Base-by-base conservation (phyloP, 2,113 vertebrate genomes). In the Otolemur garnettii region DNA sequence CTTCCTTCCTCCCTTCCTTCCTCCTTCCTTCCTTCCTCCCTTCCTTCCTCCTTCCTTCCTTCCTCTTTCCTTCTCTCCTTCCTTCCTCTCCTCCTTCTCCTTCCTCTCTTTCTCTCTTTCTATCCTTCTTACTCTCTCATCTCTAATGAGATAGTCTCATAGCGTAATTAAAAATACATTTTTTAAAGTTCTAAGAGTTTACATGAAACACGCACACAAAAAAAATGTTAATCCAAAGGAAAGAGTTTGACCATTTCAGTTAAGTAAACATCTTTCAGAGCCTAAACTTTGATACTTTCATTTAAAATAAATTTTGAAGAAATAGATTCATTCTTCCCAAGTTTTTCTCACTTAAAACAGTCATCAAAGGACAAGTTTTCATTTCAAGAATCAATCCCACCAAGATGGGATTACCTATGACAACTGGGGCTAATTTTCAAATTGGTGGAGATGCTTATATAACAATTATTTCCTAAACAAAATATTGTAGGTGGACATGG, bases 241-340 rank as follows among this genome's bases (percentile, higher is more conserved):
- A 95, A 83, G 0, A 33, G 22, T 60, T 69, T 88, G 15, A 81
- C 77, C 74, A 5, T 86, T 95, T 50, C 19, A 60, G 50, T 92
- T 87, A 94, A 77, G 82, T 85, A 97, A 88, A 59, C 14, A 86
- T 11, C 57, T 42, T 96, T 71, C 42, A 78, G 11, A 92, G 68
- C 28, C 80, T 91, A 53, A 85, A 38, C 38, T 78, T 80, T 55
- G 22, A 57, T 1, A 33, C 50, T 83, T 60, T 50, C 82, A 95
- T 91, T 91, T 60, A 62, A 72, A 77, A 42, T 66, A 94, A 72
- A 82, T 50, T 82, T 88, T 88, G 35, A 95, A 86, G 4, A 66
- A n/a, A 13, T 45, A 57, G 19, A 78, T 5, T 66, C 35, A 81
- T 93, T 93, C 28, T 91, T 95, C 15, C n/a, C 69, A 68, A 91